A percentile compares a stretch with the other conserved stretches of the same genome.
Conservation (phyloP, 2,888 invertebrate genomes). For the Eueremaeus valkanovi region DNA sequence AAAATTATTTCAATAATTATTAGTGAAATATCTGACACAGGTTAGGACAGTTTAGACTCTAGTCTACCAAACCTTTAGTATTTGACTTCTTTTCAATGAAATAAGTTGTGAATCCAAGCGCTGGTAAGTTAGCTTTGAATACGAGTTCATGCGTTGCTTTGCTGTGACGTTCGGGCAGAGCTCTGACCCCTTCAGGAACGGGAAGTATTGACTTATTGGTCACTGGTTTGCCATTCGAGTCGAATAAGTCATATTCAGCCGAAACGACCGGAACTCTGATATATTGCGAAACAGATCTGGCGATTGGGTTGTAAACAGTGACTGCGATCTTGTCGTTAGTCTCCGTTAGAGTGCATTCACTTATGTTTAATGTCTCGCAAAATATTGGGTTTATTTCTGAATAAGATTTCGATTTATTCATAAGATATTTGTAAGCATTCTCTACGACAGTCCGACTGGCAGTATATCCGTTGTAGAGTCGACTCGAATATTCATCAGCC, state of each 20-base stretch:
- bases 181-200: slow-evolving; percentile 59
- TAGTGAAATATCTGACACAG: too few relatives aligned
- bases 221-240: slow-evolving; percentile 24
- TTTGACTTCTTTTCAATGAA: slow-evolving; percentile 47
- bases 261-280: slow-evolving; percentile 23
- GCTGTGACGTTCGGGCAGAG: slow-evolving; percentile 63
- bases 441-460: background rate
- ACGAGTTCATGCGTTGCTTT: slow-evolving; percentile 68
- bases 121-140: slow-evolving; percentile 64
- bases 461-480: background rate
- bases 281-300: background rate
- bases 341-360: slow-evolving; percentile 26
- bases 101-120: slow-evolving; percentile 53
- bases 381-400: background rate
- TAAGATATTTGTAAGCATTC: slow-evolving; percentile 3
- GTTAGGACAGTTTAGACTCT: too few relatives aligned
- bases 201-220: slow-evolving; percentile 53
- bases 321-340: slow-evolving; percentile 20
- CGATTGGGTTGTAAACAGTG: slow-evolving; percentile 37
- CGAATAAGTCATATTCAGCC: slow-evolving; percentile 5
- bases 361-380: slow-evolving; percentile 33
- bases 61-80: too few relatives aligned
- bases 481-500: slow-evolving; percentile 76
- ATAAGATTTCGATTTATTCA: background rate
- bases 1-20: too few relatives aligned